Percentiles rank a stretch among this genome's conserved stretches.
Evolutionary conservation across 2,888 invertebrate species (phyloP).

Genomic region (Dicycla oo): DNA sequence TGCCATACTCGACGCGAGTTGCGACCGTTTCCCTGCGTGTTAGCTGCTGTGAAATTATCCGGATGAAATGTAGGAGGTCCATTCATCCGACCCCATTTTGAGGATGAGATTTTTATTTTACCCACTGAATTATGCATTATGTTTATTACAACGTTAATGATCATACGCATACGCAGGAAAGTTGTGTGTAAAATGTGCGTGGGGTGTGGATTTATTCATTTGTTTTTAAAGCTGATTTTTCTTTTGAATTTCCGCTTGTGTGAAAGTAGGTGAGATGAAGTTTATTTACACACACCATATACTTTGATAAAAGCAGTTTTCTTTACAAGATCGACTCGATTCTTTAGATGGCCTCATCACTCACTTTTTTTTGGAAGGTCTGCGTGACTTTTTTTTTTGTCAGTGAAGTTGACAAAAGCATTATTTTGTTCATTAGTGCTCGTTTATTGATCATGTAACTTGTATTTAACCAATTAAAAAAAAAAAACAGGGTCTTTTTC

Average conservation of each 20-base stretch:
- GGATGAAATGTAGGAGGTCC: slow-evolving; percentile 69
- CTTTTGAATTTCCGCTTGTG: neutral
- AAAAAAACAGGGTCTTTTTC: no score
- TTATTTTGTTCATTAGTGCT: no score
- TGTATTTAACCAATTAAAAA: no score
- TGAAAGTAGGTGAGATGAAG: no score
- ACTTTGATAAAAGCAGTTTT: no score
- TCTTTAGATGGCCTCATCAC: no score
- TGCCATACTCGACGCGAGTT: slow-evolving; percentile 75
- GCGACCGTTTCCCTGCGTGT: slow-evolving; percentile 70
- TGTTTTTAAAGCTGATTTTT: slow-evolving; percentile 22
- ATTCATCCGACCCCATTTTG: slow-evolving; percentile 63
- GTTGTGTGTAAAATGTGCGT: slow-evolving; percentile 34
- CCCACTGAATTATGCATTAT: slow-evolving; percentile 60
- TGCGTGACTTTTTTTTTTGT: no score
- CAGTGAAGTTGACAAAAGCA: no score
- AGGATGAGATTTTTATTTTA: slow-evolving; percentile 65
- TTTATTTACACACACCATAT: no score
- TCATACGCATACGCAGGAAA: slow-evolving; percentile 42
- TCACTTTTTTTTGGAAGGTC: no score
- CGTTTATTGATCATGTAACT: no score
- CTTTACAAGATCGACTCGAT: no score
- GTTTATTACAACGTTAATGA: slow-evolving; percentile 62
- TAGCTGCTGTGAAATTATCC: slow-evolving; percentile 75
- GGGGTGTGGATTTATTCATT: slow-evolving; percentile 40